Conservation (phyloP, 2,113 vertebrate genomes). For the Baryphthengus martii region DNA sequence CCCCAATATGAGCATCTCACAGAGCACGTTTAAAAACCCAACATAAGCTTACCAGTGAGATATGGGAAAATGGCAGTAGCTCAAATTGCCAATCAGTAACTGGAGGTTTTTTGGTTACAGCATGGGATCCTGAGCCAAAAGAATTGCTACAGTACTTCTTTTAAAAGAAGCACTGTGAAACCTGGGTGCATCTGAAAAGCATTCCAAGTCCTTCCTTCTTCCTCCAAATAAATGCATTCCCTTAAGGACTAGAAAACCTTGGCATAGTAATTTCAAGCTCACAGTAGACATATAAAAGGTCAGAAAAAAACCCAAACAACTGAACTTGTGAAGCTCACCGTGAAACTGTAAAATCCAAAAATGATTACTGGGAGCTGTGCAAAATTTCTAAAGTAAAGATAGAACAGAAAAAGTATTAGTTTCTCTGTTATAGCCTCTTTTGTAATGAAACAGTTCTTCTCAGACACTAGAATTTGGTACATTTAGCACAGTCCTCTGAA, state of each 20-base stretch:
- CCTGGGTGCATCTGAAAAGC: background rate
- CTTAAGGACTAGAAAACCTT: background rate
- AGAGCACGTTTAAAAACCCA: background rate
- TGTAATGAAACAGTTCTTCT: background rate
- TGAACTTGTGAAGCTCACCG: background rate
- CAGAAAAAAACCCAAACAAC: background rate
- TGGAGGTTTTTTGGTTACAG: background rate
- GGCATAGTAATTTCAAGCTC: background rate
- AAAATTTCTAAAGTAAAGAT: background rate
- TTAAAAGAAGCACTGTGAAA: background rate
- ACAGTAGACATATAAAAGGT: background rate
- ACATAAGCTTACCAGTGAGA: background rate
- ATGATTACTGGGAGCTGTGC: background rate
- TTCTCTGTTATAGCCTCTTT: background rate
- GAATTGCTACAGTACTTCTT: background rate
- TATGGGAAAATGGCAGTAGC: background rate
- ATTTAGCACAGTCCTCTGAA: background rate
- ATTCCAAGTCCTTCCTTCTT: background rate
- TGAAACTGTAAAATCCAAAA: background rate
- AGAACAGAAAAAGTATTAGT: background rate
- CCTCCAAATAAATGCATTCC: background rate
- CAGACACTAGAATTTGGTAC: background rate
- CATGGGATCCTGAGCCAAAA: background rate
- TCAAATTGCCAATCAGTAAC: background rate
- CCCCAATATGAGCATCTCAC: accelerated